These are phyloP conservation scores for Brachionus plicatilis DNA, from an alignment of 1,140 invertebrate genomes.

Conservation along the genomic window DNA sequence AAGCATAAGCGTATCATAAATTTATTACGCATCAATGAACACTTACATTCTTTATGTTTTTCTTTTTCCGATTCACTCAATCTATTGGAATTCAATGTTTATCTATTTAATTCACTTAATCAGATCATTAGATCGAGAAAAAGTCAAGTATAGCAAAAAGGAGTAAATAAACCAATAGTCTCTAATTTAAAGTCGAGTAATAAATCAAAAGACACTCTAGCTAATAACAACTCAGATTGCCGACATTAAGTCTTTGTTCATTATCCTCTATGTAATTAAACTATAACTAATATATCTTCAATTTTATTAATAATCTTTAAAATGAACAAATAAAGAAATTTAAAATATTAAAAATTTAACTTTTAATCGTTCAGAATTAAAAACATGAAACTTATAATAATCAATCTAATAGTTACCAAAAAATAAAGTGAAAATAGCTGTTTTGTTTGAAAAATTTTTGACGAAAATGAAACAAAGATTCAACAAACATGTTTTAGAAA, in stretches of 20 bases:
- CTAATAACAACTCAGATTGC: neutral
- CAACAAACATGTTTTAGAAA: no score
- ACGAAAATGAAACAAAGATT: no score
- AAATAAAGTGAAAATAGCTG: no score
- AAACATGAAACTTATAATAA: no score
- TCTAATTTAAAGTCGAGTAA: conserved; percentile 17
- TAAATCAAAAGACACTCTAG: neutral
- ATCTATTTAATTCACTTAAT: conserved; percentile 36
- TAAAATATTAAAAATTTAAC: no score
- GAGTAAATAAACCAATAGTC: neutral
- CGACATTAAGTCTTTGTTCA: neutral
- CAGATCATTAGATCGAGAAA: conserved; percentile 20
- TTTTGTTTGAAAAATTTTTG: no score
- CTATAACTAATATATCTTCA: neutral
- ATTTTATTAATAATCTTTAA: neutral
- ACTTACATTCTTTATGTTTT: neutral
- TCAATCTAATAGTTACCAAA: no score
- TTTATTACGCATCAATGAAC: neutral
- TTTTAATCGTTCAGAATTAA: no score
- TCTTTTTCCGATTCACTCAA: conserved; percentile 38
- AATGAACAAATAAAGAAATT: neutral
- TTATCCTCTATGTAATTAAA: conserved; percentile 9
- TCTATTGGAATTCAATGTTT: conserved; percentile 35
- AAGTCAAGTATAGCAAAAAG: neutral
- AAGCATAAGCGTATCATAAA: neutral